Percentiles rank a stretch among this genome's conserved stretches.
phyloP scores from a whole-genome alignment of 2,113 vertebrate species.

The Regulus satrapa region DNA sequence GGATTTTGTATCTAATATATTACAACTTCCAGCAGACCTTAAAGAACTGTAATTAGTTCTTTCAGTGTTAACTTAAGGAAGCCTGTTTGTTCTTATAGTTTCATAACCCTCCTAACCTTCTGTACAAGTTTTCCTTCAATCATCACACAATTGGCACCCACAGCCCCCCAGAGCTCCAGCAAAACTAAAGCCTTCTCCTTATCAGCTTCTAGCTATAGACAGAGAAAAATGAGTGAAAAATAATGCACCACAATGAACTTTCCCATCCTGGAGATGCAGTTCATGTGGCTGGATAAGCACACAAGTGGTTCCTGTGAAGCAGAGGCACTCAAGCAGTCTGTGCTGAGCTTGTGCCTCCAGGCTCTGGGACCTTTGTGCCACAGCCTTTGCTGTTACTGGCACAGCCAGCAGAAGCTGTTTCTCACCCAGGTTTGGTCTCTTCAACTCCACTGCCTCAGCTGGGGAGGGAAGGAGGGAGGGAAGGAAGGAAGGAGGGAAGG shows the following conservation, averaged over 20 bases:
- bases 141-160: not conserved
- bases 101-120: not conserved
- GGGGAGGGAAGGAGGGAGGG: too few relatives aligned
- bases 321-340: not conserved
- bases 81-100: not conserved
- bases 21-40: not conserved
- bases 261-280: not conserved
- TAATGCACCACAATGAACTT: not conserved
- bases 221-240: not conserved
- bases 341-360: rapidly evolving
- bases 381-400: not conserved
- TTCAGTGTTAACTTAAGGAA: not conserved
- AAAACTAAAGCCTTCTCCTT: not conserved
- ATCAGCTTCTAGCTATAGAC: not conserved
- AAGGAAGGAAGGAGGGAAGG: too few relatives aligned
- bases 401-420: not conserved
- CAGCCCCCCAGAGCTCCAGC: not conserved
- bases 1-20: not conserved
- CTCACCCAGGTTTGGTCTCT: not conserved
- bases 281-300: not conserved
- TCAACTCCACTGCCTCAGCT: rapidly evolving
- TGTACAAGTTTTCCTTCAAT: not conserved
- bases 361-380: not conserved
- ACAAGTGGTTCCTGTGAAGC: not conserved
- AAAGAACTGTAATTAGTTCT: not conserved